Evolutionary conservation across 2,888 invertebrate genomes (phyloP).

Genomic region (Drosophila algonquin): DNA sequence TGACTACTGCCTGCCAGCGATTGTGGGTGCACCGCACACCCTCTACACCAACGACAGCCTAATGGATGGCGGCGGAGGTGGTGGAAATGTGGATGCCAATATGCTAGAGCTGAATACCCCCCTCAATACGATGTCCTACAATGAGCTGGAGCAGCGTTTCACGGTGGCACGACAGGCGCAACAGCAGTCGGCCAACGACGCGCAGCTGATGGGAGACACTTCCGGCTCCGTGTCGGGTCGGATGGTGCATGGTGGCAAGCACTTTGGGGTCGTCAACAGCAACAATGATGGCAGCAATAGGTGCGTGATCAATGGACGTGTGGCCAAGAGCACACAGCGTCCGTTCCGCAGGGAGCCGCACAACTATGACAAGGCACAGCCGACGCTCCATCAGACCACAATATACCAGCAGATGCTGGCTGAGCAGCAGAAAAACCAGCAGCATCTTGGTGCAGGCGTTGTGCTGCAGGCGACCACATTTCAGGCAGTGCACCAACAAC

Average conservation of each 20-base stretch:
- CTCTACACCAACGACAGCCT: constrained; percentile 78
- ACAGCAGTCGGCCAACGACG: constrained; percentile 51
- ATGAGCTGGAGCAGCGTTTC: constrained; percentile 80
- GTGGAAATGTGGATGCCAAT: constrained; percentile 73
- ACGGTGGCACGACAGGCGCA: constrained; percentile 57
- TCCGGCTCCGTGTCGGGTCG: constrained; percentile 8
- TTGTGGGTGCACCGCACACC: constrained; percentile 73
- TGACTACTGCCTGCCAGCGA: constrained; percentile 77
- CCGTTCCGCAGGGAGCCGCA: constrained; percentile 83
- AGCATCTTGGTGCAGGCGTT: constrained; percentile 54
- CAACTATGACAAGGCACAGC: constrained; percentile 84
- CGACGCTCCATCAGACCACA: constrained; percentile 84
- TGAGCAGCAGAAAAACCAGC: constrained; percentile 81
- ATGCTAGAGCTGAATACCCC: constrained; percentile 83
- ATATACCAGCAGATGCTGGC: constrained; percentile 84
- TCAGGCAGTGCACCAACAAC: constrained; percentile 66
- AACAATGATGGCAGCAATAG: constrained; percentile 67
- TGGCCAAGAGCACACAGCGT: constrained; percentile 81
- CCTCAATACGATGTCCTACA: constrained; percentile 72
- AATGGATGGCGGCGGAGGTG: constrained; percentile 72
- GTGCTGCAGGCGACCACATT: constrained; percentile 59
- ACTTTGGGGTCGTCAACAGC: constrained; percentile 56
- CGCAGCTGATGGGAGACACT: constrained; percentile 42
- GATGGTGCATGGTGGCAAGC: constrained; percentile 61
- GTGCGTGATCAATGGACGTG: constrained; percentile 82